Conservation (phyloP, 1,140 invertebrate genomes). For the Drosophila lacteicornis region DNA sequence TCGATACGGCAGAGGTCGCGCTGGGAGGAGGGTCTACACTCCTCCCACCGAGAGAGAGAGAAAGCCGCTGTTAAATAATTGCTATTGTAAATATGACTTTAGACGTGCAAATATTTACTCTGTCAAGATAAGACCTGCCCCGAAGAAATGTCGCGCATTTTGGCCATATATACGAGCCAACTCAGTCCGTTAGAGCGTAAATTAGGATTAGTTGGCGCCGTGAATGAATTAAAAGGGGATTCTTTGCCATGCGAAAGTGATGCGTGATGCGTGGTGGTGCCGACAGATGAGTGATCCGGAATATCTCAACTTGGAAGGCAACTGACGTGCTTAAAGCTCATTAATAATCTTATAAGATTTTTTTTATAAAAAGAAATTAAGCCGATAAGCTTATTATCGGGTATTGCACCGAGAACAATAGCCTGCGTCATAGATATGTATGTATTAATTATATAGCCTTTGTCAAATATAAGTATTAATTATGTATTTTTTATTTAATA, state of each 20-base stretch:
- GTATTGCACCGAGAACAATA: no score
- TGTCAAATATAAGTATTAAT: background rate
- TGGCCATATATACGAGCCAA: background rate
- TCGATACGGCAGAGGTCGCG: conserved; percentile 11
- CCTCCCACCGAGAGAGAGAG: background rate
- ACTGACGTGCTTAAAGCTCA: background rate
- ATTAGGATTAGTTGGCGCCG: conserved; percentile 35
- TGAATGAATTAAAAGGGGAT: conserved; percentile 10
- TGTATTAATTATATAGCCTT: background rate
- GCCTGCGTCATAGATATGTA: background rate
- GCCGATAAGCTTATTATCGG: background rate
- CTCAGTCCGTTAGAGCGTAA: conserved; percentile 16
- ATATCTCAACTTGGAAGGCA: background rate
- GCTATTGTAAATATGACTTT: conserved; percentile 7
- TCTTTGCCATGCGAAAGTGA: conserved; percentile 28
- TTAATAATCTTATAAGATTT: background rate
- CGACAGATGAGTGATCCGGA: conserved; percentile 2
- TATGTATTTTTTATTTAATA: background rate
- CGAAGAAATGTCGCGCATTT: conserved; percentile 16
- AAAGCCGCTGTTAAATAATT: background rate
- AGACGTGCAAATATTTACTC: conserved; percentile 16
- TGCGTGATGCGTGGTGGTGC: conserved; percentile 11
- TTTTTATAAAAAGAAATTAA: no score
- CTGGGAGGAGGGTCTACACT: conserved; percentile 26
- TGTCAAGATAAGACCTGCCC: conserved; percentile 25